phyloP scores from a whole-genome alignment of 2,888 invertebrate species.

The Conops quadrifasciatus region DNA sequence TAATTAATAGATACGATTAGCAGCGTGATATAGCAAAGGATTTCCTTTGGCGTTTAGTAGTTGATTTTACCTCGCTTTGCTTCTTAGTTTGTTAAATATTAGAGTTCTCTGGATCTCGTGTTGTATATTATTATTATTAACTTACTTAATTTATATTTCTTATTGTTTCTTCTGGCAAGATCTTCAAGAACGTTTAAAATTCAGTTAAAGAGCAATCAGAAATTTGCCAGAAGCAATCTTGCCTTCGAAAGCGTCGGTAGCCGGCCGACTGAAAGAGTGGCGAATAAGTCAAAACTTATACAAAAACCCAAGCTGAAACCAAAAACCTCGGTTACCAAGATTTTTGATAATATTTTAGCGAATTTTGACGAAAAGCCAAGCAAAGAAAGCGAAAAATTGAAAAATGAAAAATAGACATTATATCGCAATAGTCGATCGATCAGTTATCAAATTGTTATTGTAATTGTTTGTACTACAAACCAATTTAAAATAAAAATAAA shows the following conservation, averaged over 20 bases:
- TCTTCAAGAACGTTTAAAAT: slow-evolving; percentile 43
- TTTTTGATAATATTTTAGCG: neutral
- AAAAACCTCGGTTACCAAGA: neutral
- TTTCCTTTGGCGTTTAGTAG: too few species aligned
- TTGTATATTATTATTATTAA: too few species aligned
- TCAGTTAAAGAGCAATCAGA: slow-evolving; percentile 44
- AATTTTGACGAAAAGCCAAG: neutral
- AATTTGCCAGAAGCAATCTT: slow-evolving; percentile 47
- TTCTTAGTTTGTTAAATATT: too few species aligned
- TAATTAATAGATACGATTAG: too few species aligned
- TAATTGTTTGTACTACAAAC: too few species aligned
- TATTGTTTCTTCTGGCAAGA: slow-evolving; percentile 38
- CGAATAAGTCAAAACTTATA: neutral
- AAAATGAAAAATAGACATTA: neutral
- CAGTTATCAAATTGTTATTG: neutral
- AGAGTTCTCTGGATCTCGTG: too few species aligned
- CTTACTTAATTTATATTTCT: neutral
- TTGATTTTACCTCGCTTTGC: too few species aligned
- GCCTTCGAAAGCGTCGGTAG: slow-evolving; percentile 46
- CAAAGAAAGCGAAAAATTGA: neutral
- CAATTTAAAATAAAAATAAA: neutral
- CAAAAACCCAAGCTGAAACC: neutral
- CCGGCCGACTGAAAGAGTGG: neutral
- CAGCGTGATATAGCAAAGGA: too few species aligned
- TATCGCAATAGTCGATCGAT: neutral